Evolutionary conservation across 2,888 invertebrate genomes (phyloP).

Genomic region (Coleophora deauratella): DNA sequence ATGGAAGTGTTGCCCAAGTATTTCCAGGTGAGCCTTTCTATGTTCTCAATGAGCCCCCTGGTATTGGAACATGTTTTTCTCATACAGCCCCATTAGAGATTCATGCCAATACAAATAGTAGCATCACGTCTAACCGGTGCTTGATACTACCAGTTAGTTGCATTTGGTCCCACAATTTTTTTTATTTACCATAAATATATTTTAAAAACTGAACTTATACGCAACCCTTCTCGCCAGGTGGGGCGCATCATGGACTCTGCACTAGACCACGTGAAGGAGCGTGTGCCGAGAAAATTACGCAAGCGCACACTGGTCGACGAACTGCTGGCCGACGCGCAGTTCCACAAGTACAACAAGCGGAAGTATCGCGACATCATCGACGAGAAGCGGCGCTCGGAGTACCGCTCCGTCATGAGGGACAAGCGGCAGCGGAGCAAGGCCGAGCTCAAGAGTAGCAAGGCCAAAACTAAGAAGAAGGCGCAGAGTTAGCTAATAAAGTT

Average conservation of each 20-base stretch:
- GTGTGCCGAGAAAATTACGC: conserved; percentile 88
- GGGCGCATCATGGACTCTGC: conserved; percentile 89
- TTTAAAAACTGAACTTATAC: too few species aligned
- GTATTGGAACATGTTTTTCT: too few species aligned
- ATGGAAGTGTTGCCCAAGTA: conserved; percentile 91
- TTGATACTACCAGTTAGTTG: too few species aligned
- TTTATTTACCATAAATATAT: too few species aligned
- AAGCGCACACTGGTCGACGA: conserved; percentile 96
- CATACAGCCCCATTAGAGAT: too few species aligned
- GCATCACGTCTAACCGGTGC: too few species aligned
- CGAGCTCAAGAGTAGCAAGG: conserved; percentile 51
- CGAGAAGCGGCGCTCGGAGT: conserved; percentile 79
- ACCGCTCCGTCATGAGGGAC: conserved; percentile 83
- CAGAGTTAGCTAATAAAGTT: conserved; percentile 18
- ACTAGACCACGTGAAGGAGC: conserved; percentile 88
- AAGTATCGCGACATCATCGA: conserved; percentile 86
- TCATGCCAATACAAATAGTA: too few species aligned
- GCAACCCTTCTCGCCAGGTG: too few species aligned
- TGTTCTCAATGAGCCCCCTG: too few species aligned
- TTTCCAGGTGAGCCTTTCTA: conserved; percentile 80
- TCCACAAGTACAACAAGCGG: conserved; percentile 85
- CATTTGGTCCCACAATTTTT: too few species aligned
- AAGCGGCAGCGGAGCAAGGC: conserved; percentile 80
- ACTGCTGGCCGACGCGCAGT: conserved; percentile 89
- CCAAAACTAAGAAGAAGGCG: conserved; percentile 36